Evolutionary conservation across 2,797 vertebrate genomes (phyloP).

Genomic region (Gambusia yucatana): DNA sequence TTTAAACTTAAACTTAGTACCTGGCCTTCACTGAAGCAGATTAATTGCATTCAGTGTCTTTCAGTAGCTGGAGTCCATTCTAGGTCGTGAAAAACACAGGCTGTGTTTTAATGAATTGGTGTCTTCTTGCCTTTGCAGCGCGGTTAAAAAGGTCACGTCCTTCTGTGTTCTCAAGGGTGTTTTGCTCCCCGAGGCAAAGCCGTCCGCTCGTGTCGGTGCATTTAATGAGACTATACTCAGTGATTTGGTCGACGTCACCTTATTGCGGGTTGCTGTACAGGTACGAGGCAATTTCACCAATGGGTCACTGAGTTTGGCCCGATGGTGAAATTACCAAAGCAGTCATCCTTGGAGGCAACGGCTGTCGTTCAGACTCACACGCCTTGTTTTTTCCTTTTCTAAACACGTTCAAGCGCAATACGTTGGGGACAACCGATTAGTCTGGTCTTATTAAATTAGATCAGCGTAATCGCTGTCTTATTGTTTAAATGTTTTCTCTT

Average conservation of each 20-base stretch:
- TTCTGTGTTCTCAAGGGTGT: conserved; percentile 52
- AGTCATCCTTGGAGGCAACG: conserved; percentile 48
- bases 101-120: conserved; percentile 9
- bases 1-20: background rate
- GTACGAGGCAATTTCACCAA: conserved; percentile 5
- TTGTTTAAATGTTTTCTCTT: conserved; percentile 59
- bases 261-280: conserved; percentile 23
- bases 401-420: conserved; percentile 17
- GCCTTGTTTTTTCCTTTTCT: background rate
- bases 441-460: conserved; percentile 55
- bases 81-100: conserved; percentile 17
- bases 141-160: conserved; percentile 24
- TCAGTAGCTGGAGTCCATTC: background rate
- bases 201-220: conserved; percentile 48
- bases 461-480: conserved; percentile 45
- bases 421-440: conserved; percentile 53
- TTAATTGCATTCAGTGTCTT: conserved; percentile 5
- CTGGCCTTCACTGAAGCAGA: background rate
- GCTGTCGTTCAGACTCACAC: conserved; percentile 28
- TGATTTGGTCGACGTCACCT: conserved; percentile 50
- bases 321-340: conserved; percentile 42
- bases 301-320: background rate
- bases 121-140: conserved; percentile 16
- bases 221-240: conserved; percentile 53
- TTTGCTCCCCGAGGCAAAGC: conserved; percentile 38